Conservation (phyloP, 2,113 vertebrate species). For the Erinaceus europaeus region DNA sequence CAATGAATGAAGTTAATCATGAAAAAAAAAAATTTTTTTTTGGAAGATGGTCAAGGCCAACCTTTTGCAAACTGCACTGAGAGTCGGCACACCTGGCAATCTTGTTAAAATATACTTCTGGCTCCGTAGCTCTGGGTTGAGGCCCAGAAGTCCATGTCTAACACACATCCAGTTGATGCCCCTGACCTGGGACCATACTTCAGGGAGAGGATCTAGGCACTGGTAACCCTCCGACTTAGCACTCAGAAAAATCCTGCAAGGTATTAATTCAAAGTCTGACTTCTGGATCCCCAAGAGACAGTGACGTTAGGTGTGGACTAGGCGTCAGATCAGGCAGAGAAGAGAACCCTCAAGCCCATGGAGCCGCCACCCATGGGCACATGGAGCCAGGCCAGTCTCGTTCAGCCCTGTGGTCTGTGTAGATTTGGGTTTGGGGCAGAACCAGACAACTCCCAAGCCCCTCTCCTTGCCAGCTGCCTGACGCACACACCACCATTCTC, state of each 20-base stretch:
- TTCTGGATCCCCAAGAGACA: not conserved
- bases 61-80: not conserved
- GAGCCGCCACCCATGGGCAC: not conserved
- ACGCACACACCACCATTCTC: not conserved
- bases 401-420: not conserved
- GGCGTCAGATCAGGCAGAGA: not conserved
- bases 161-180: not conserved
- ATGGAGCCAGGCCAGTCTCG: not conserved
- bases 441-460: not conserved
- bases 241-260: not conserved
- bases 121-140: not conserved
- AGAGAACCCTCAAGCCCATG: not conserved
- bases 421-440: not conserved
- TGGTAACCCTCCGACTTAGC: not conserved
- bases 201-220: not conserved
- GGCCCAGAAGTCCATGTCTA: not conserved
- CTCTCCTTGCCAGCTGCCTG: no score
- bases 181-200: not conserved
- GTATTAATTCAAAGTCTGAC: not conserved
- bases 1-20: no score
- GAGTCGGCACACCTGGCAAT: not conserved
- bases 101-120: not conserved
- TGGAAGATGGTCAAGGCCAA: not conserved
- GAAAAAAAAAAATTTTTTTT: no score
- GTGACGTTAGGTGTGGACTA: not conserved